Evolutionary conservation across 2,797 vertebrate species (phyloP).

Genomic region (Spinus pinus): DNA sequence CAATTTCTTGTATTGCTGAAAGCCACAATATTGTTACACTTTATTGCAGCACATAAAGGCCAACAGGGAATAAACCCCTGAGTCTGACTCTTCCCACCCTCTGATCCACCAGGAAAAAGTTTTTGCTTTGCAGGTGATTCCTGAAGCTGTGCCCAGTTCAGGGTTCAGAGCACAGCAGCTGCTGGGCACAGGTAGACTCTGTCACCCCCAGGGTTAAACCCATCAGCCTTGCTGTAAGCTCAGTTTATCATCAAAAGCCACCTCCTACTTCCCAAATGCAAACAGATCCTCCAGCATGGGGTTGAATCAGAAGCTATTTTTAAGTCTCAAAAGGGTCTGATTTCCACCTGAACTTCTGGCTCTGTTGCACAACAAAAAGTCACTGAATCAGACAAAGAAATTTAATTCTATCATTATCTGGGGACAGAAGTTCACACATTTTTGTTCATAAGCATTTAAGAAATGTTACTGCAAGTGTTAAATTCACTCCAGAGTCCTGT

Average conservation of each 20-base stretch:
- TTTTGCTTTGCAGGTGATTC: neutral
- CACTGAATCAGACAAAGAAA: neutral
- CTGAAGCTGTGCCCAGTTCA: neutral
- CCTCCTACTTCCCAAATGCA: neutral
- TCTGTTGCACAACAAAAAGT: neutral
- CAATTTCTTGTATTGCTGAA: neutral
- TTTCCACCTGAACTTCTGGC: neutral
- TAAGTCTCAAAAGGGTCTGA: neutral
- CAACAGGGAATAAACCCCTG: neutral
- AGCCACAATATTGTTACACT: neutral
- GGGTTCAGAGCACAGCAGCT: neutral
- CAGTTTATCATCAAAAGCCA: neutral
- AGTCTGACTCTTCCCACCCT: neutral
- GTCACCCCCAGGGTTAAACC: neutral
- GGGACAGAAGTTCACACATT: neutral
- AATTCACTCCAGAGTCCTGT: neutral
- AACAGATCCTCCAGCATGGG: neutral
- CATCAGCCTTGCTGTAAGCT: neutral
- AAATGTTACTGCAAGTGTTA: neutral
- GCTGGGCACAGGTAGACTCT: neutral
- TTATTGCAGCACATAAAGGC: neutral
- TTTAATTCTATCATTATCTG: neutral
- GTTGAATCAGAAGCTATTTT: neutral
- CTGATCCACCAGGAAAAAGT: neutral
- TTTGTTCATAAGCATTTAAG: neutral